Percentiles rank a stretch among this genome's conserved stretches.
Evolutionary conservation across 2,113 vertebrate species (phyloP).

Genomic region (Pituophis catenifer): DNA sequence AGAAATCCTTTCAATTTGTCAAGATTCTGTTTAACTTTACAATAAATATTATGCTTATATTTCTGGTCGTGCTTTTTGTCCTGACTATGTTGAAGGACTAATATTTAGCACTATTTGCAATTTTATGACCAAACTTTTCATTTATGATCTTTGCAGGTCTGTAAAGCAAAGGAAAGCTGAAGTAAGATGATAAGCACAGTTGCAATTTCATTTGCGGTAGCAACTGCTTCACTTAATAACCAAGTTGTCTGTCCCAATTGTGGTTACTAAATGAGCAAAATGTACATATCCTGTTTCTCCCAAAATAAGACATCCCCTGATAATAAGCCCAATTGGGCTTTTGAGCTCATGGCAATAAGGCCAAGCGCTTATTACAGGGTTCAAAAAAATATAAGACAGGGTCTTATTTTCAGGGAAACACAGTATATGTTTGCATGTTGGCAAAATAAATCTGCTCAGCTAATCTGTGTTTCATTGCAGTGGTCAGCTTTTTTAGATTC

Average conservation of each 20-base stretch:
- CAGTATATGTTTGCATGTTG: not conserved
- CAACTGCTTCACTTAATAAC: not conserved
- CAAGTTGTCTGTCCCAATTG: not conserved
- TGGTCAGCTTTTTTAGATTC: not conserved
- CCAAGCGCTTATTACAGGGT: no score
- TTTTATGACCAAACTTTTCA: not conserved
- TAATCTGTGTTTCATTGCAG: not conserved
- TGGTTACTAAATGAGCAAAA: not conserved
- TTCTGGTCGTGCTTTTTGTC: not conserved
- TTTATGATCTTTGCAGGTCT: not conserved
- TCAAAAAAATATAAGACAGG: no score
- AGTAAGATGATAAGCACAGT: not conserved
- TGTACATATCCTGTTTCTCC: fast-evolving
- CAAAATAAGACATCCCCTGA: no score
- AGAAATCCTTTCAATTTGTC: not conserved
- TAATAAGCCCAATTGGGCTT: no score
- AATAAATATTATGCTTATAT: not conserved
- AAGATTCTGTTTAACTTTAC: not conserved
- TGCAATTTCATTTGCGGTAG: not conserved
- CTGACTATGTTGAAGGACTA: not conserved
- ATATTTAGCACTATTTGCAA: not conserved
- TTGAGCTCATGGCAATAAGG: no score
- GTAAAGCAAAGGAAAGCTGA: not conserved
- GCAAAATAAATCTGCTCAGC: not conserved
- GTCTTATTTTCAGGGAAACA: no score